Conservation (phyloP, 1,140 invertebrate species). For the Sarcophaga bullata region DNA sequence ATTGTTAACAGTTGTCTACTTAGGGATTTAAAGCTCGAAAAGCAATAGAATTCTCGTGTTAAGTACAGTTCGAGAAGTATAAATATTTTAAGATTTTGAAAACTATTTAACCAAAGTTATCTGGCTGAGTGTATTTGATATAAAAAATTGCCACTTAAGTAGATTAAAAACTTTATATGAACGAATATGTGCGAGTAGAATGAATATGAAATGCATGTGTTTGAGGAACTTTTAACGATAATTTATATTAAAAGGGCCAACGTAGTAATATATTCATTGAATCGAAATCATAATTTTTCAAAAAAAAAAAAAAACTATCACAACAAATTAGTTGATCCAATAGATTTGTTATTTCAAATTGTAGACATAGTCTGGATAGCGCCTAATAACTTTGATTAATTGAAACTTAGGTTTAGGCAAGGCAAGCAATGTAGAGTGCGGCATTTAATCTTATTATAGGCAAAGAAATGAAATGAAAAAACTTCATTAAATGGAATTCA, state of each 20-base stretch:
- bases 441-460: too few relatives aligned
- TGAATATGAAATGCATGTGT: neutral
- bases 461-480: too few relatives aligned
- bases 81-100: too few relatives aligned
- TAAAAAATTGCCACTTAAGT: slow-evolving; percentile 65
- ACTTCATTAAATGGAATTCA: too few relatives aligned
- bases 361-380: neutral
- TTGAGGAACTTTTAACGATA: neutral
- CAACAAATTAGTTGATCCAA: neutral
- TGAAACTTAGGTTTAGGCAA: neutral
- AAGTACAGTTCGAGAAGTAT: too few relatives aligned
- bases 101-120: too few relatives aligned
- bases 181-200: neutral
- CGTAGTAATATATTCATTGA: neutral
- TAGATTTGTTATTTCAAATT: neutral
- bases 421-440: neutral
- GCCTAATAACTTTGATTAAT: slow-evolving; percentile 32
- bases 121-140: neutral
- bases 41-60: too few relatives aligned
- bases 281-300: neutral
- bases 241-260: slow-evolving; percentile 14
- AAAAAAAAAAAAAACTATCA: neutral
- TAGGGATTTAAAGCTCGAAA: too few relatives aligned
- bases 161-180: slow-evolving; percentile 58
- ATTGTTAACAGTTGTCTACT: too few relatives aligned